Evolutionary conservation across 1,140 invertebrate genomes (phyloP).

Genomic region (Hycleus cichorii): DNA sequence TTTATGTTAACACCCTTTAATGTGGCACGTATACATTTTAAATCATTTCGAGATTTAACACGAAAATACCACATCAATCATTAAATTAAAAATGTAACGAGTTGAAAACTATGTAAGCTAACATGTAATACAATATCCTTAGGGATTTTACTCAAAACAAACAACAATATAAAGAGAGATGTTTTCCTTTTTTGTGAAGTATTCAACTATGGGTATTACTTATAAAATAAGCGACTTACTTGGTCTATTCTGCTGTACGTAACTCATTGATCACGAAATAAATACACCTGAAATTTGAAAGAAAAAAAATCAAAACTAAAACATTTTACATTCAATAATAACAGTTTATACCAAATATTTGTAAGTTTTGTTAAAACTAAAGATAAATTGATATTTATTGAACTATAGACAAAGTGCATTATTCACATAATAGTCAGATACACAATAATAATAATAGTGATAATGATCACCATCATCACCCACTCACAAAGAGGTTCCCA

Average conservation of each 20-base stretch:
- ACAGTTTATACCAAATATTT: too few species aligned
- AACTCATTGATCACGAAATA: conserved; percentile 57
- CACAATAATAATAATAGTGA: conserved; percentile 5
- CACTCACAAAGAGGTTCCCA: conserved; percentile 26
- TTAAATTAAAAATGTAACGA: too few species aligned
- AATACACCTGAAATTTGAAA: conserved; percentile 22
- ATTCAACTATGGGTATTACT: not conserved
- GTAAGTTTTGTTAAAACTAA: not conserved
- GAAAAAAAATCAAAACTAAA: too few species aligned
- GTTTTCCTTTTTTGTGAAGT: not conserved
- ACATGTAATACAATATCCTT: too few species aligned
- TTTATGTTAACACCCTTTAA: too few species aligned
- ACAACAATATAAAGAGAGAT: not conserved
- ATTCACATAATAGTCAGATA: not conserved
- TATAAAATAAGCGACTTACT: conserved; percentile 52
- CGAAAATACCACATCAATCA: too few species aligned
- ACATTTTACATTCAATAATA: too few species aligned
- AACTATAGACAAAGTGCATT: conserved; percentile 5
- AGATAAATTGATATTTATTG: conserved; percentile 16
- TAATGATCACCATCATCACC: too few species aligned
- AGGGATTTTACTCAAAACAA: not conserved
- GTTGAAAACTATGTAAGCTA: too few species aligned
- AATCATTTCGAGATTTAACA: too few species aligned
- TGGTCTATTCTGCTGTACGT: conserved; percentile 69
- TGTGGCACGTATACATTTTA: too few species aligned